Evolutionary conservation across 2,113 vertebrate species (phyloP), one percentile per base, ranked within the genome.

Genomic region (Pimephales promelas): DNA sequence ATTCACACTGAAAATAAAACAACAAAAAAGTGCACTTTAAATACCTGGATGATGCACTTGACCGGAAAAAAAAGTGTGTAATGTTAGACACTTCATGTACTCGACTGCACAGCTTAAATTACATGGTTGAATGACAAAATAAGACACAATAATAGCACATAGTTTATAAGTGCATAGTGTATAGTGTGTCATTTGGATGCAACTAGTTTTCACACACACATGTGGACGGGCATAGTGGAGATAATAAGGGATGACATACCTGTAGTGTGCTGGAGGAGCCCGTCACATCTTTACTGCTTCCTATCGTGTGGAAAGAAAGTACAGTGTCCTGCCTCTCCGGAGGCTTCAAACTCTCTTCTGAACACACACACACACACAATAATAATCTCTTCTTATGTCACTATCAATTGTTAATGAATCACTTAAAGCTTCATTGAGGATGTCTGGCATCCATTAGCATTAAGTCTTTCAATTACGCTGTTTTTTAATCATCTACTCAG

Each of bases 241-340:
- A 11, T 34, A 13, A 56, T 45, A 57, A 3, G 4, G 10, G 34
- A 13, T 54, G 26, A 40, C n/a, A 9, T 49, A 97, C 96, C 95
- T 96, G 95, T 73, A 95, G 90, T 68, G 95, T 96, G 90, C 95
- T 95, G 47, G 95, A 94, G 61, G 96, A 96, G 16, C 94, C 93
- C 66, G 93, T 95, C 87, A 92, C 91, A 77, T 97, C 96, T 85
- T 94, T 96, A 84, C 92, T 93, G 90, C 92, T 95, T 81, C 92
- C 92, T 5, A 87, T 89, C 72, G 93, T 93, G 83, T 94, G 94
- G 85, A 91, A 94, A 1, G 94, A 92, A 4, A 90, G 87, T 77
- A 90, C 86, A 3, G 90, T 86, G 89, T 95, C 95, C 85, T 92
- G 94, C 78, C 91, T 92, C 79, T 95, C 94, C 73, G 91, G 28